Percentiles rank a stretch among this genome's conserved stretches.
Conservation (phyloP, 2,797 vertebrate species). For the Protonibea diacanthus region DNA sequence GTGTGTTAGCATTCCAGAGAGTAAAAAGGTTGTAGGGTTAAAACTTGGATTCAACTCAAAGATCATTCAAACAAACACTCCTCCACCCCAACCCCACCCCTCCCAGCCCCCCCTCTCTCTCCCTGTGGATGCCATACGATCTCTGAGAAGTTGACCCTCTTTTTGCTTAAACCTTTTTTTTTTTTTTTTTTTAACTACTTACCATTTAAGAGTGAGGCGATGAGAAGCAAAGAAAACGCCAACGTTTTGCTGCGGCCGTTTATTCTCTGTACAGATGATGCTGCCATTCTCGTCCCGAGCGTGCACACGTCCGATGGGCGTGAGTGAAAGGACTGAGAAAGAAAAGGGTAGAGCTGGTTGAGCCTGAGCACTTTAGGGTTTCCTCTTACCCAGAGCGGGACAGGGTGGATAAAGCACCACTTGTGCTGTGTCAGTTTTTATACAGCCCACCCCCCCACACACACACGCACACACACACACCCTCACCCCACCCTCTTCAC, state of each 20-base stretch:
- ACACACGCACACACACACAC: conserved; percentile 19
- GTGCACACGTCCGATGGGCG: conserved; percentile 52
- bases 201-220: conserved; percentile 64
- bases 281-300: conserved; percentile 73
- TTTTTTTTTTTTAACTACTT: conserved; percentile 32
- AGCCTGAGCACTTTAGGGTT: conserved; percentile 73
- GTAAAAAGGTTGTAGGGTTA: conserved; percentile 75
- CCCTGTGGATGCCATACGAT: conserved; percentile 19
- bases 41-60: conserved; percentile 67
- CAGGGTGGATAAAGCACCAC: conserved; percentile 80
- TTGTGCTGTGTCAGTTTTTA: conserved; percentile 82
- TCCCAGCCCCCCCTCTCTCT: conserved; percentile 18
- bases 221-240: conserved; percentile 59
- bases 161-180: background rate
- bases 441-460: conserved; percentile 54
- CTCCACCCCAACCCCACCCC: conserved; percentile 56
- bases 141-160: conserved; percentile 29
- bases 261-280: conserved; percentile 62
- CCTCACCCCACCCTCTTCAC: conserved; percentile 43
- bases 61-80: conserved; percentile 71
- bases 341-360: conserved; percentile 55
- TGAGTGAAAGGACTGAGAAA: conserved; percentile 59
- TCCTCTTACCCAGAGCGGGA: conserved; percentile 77
- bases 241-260: conserved; percentile 35
- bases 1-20: conserved; percentile 47